phyloP scores from a whole-genome alignment of 2,113 vertebrate genomes.

The Eulemur rufifrons region DNA sequence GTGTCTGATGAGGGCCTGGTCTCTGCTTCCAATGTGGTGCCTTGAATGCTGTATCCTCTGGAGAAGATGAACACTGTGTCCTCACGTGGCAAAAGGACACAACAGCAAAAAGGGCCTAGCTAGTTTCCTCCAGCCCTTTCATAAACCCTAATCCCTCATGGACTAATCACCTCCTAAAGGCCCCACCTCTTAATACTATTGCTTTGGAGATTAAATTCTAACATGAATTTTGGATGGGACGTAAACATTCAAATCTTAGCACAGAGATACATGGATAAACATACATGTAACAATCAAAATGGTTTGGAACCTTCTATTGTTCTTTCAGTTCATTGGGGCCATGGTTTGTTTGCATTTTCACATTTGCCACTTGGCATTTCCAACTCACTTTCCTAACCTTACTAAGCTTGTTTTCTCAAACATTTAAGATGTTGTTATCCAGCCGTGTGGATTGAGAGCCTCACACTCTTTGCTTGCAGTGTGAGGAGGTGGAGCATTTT shows the following conservation, averaged over 20 bases:
- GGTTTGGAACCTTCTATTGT: neutral
- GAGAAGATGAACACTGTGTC: neutral
- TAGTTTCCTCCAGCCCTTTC: neutral
- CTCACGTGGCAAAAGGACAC: rapidly evolving
- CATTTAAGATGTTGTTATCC: neutral
- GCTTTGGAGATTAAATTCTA: neutral
- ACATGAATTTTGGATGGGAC: neutral
- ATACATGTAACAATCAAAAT: neutral
- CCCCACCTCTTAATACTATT: no score
- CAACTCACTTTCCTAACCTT: neutral
- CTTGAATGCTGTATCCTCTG: neutral
- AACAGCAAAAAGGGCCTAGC: neutral
- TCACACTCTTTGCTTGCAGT: neutral
- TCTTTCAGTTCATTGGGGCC: neutral
- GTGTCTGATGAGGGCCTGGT: neutral
- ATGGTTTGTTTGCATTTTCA: neutral
- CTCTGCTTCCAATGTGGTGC: neutral
- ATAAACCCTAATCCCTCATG: neutral
- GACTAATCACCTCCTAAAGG: neutral
- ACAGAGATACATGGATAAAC: neutral
- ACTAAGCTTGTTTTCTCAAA: neutral
- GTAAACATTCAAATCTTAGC: neutral
- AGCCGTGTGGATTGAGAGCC: neutral
- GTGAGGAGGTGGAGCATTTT: neutral
- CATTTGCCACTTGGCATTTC: neutral